A percentile compares a stretch with the other conserved stretches of the same genome.
Evolutionary conservation across 1,140 invertebrate species (phyloP).

Genomic region (Melipona quadrifasciata): DNA sequence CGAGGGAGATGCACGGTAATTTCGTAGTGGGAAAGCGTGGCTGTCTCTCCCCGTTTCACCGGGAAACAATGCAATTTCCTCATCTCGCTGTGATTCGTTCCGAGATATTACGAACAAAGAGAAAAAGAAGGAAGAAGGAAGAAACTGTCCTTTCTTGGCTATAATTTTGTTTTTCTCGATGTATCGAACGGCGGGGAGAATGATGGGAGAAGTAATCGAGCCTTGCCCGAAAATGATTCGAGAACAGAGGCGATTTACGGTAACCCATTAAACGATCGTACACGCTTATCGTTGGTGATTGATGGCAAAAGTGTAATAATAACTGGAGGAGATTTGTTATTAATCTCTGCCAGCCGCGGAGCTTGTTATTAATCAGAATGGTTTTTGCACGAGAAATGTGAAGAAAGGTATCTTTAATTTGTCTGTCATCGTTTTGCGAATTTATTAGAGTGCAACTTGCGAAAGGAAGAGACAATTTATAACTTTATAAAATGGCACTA

Average conservation of each 20-base stretch:
- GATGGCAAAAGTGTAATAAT: neutral
- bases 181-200: neutral
- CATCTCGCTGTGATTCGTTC: neutral
- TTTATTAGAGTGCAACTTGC: too few species aligned
- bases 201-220: neutral
- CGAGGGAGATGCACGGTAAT: neutral
- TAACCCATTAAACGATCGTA: neutral
- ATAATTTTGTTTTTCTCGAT: conserved; percentile 15
- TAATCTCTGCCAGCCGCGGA: neutral
- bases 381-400: neutral
- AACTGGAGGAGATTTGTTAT: neutral
- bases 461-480: too few species aligned
- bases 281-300: neutral
- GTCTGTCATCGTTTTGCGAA: too few species aligned
- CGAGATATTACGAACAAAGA: neutral
- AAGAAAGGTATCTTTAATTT: neutral
- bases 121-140: neutral
- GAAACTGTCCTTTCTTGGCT: too few species aligned
- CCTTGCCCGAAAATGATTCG: neutral
- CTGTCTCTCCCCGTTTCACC: neutral
- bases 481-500: too few species aligned
- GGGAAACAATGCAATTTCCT: neutral
- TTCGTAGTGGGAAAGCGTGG: neutral
- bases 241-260: neutral
- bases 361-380: neutral